Evolutionary conservation across 2,888 invertebrate species (phyloP).

Genomic region (Philopedon plagiatum): DNA sequence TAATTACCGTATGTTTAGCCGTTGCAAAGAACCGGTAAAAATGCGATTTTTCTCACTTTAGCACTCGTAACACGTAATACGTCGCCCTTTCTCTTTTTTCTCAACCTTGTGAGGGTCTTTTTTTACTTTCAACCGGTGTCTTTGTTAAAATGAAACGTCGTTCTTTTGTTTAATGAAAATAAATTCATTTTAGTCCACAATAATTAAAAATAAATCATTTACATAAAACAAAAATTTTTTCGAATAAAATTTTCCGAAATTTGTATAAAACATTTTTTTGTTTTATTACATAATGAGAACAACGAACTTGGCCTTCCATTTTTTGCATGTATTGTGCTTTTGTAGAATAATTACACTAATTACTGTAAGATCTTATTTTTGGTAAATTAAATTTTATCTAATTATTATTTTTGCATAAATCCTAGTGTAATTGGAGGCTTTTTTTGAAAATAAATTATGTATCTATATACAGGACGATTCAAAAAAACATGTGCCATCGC

Average conservation of each 20-base stretch:
- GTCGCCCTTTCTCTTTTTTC: conserved; percentile 17
- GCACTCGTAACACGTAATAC: not conserved
- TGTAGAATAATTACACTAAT: too few species aligned
- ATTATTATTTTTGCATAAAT: too few species aligned
- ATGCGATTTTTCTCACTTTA: conserved; percentile 6
- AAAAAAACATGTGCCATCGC: too few species aligned
- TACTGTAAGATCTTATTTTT: too few species aligned
- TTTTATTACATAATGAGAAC: too few species aligned
- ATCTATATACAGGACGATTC: too few species aligned
- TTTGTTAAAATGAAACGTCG: conserved; percentile 8
- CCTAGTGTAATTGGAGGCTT: too few species aligned
- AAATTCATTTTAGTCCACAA: not conserved
- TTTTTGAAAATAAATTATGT: too few species aligned
- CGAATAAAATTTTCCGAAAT: not conserved
- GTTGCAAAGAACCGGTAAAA: not conserved
- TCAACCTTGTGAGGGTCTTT: not conserved
- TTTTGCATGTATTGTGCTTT: too few species aligned
- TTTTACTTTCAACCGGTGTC: conserved; percentile 8
- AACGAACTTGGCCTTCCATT: too few species aligned
- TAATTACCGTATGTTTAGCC: not conserved
- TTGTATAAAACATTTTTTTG: not conserved
- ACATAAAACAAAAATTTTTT: not conserved
- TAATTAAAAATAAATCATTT: not conserved
- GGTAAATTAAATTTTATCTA: too few species aligned
- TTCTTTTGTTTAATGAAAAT: conserved; percentile 7